Evolutionary conservation across 2,113 vertebrate species (phyloP).

Genomic region (Ranitomeya imitator): DNA sequence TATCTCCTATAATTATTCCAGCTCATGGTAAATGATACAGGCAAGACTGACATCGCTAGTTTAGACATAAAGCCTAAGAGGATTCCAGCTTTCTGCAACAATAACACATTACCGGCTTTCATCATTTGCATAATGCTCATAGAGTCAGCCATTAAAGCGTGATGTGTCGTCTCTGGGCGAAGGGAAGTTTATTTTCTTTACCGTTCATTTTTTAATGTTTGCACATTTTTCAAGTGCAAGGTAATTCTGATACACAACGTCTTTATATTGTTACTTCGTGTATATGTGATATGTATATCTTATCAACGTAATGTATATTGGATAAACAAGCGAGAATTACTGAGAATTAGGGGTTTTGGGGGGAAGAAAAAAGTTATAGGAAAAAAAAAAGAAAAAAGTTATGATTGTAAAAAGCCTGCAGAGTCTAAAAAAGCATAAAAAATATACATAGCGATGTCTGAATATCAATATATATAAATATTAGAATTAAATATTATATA

Average conservation of each 20-base stretch:
- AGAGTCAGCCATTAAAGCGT: neutral
- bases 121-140: constrained; percentile 43
- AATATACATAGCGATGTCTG: neutral
- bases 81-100: constrained; percentile 27
- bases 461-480: neutral
- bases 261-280: neutral
- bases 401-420: neutral
- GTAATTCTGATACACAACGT: neutral
- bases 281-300: neutral
- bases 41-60: constrained; percentile 13
- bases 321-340: neutral
- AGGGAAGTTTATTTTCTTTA: constrained; percentile 19
- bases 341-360: neutral
- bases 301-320: neutral
- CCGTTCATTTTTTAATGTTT: constrained; percentile 1
- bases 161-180: neutral
- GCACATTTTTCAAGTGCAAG: neutral
- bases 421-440: neutral
- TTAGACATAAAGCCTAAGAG: constrained; percentile 36
- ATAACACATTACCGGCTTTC: neutral
- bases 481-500: too few species aligned
- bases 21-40: constrained; percentile 30
- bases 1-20: constrained; percentile 18
- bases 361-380: neutral
- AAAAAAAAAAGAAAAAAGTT: neutral